Conservation (phyloP, 2,797 vertebrate genomes). For the Alectoris magna region DNA sequence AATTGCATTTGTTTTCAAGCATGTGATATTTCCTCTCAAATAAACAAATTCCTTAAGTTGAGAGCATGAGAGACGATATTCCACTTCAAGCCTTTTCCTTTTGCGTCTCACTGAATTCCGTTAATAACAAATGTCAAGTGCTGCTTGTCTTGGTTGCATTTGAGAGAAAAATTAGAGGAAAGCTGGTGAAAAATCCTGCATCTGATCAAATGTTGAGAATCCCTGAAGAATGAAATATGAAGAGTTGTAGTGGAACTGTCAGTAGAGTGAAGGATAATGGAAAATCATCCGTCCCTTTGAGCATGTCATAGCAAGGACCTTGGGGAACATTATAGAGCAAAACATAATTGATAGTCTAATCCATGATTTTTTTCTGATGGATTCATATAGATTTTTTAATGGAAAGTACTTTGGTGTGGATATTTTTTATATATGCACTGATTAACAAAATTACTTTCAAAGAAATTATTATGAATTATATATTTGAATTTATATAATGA, state of each 20-base stretch:
- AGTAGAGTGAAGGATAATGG: neutral
- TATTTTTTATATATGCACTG: neutral
- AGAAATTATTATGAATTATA: neutral
- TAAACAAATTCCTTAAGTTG: neutral
- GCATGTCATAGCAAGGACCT: neutral
- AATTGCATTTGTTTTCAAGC: fast-evolving
- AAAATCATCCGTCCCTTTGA: slow-evolving; percentile 1
- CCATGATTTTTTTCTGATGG: neutral
- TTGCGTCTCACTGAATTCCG: neutral
- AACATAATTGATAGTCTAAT: neutral
- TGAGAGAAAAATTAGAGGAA: neutral
- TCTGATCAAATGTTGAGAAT: neutral
- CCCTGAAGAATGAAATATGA: neutral
- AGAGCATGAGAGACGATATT: neutral
- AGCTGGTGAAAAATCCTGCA: neutral
- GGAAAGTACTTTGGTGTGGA: neutral
- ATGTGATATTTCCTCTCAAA: neutral
- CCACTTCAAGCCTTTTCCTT: neutral
- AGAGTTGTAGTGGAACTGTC: neutral
- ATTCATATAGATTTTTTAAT: neutral
- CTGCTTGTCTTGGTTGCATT: neutral
- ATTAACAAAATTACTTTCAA: neutral
- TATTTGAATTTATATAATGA: neutral
- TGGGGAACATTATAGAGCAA: neutral
- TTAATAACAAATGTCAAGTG: neutral